Evolutionary conservation across 2,797 vertebrate genomes (phyloP).

Genomic region (Paguma larvata): DNA sequence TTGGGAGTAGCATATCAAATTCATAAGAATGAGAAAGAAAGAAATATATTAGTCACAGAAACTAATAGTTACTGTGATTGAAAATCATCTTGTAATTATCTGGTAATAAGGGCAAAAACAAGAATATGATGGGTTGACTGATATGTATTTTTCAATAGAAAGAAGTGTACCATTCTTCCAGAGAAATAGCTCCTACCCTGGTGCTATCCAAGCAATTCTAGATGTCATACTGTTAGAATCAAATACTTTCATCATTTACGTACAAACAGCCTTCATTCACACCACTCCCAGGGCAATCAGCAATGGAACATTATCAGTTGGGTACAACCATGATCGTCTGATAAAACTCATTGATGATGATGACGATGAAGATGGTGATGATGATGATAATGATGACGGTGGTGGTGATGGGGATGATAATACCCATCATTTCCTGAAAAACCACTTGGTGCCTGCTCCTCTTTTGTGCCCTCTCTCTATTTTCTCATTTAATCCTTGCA

Average conservation of each 20-base stretch:
- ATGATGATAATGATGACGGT: too few relatives aligned
- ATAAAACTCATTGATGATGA: background rate
- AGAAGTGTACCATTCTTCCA: background rate
- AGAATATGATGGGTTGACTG: slow-evolving; percentile 7
- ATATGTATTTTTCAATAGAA: slow-evolving; percentile 22
- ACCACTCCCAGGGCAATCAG: background rate
- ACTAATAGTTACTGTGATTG: slow-evolving; percentile 41
- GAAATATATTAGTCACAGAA: slow-evolving; percentile 42
- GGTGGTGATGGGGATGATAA: too few relatives aligned
- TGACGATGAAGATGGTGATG: too few relatives aligned
- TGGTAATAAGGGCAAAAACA: slow-evolving; percentile 35
- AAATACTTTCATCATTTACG: background rate
- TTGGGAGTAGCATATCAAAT: slow-evolving; percentile 51
- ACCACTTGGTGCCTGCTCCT: background rate
- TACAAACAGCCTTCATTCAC: background rate
- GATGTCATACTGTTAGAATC: slow-evolving; percentile 26
- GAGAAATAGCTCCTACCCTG: background rate
- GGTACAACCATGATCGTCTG: background rate
- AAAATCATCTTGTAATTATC: slow-evolving; percentile 65
- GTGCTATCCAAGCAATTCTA: background rate
- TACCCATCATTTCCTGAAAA: background rate
- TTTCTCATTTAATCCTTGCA: slow-evolving; percentile 31
- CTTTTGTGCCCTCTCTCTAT: background rate
- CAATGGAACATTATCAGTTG: background rate
- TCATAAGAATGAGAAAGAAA: slow-evolving; percentile 20